Conservation (phyloP, 2,113 vertebrate genomes). For the Chionis minor region DNA sequence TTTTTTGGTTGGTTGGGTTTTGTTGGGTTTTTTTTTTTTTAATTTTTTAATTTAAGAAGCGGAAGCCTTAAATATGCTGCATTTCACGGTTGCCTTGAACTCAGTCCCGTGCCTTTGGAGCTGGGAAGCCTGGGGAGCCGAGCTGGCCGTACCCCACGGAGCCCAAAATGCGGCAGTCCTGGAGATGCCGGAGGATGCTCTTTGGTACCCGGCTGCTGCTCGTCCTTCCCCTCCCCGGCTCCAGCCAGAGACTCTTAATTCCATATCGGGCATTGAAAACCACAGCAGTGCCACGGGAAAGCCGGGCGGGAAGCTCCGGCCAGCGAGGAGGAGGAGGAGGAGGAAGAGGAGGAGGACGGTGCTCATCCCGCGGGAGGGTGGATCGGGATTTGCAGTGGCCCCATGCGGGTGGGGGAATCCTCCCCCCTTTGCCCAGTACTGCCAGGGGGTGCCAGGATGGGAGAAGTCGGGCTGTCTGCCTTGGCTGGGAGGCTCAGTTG, state of each 20-base stretch:
- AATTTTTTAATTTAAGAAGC: background rate
- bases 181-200: background rate
- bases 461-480: background rate
- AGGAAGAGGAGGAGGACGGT: background rate
- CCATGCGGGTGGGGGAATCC: no score
- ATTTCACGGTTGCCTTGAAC: background rate
- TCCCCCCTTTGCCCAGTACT: no score
- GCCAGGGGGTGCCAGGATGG: background rate
- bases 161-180: fast-evolving
- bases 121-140: fast-evolving
- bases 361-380: no score
- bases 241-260: background rate
- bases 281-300: fast-evolving
- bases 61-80: conserved; percentile 46
- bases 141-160: fast-evolving
- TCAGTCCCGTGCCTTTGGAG: background rate
- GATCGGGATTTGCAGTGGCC: no score
- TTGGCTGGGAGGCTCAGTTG: background rate
- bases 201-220: background rate
- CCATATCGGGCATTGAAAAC: fast-evolving
- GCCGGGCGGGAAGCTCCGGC: background rate
- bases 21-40: background rate
- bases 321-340: background rate
- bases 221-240: background rate
- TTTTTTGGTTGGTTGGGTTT: background rate